These are phyloP conservation scores for Pomatostomus ruficeps DNA, from an alignment of 2,113 vertebrate genomes.

Conservation along the genomic window DNA sequence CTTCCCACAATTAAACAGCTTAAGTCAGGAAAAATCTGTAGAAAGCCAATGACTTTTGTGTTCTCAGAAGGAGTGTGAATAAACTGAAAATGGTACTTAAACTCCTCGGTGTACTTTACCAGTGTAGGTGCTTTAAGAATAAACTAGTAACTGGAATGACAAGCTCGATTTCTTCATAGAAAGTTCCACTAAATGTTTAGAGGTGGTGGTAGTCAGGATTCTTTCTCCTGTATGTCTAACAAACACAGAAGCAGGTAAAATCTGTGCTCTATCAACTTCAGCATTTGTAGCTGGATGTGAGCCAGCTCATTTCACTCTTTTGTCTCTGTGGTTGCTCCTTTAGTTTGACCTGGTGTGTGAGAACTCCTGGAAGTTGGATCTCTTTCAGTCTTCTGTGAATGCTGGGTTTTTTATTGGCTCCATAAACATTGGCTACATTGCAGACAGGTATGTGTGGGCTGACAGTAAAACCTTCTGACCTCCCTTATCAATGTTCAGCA, in stretches of 20 bases:
- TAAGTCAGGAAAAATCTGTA: background rate
- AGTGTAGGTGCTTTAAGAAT: background rate
- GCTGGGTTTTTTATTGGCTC: conserved; percentile 89
- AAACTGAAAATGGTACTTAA: background rate
- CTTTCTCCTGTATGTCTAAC: rapidly evolving
- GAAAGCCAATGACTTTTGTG: background rate
- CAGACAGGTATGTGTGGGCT: conserved; percentile 81
- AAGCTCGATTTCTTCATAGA: background rate
- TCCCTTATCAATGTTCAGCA: background rate
- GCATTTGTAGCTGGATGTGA: background rate
- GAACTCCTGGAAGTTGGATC: conserved; percentile 87
- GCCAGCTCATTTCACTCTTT: background rate
- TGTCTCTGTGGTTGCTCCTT: background rate
- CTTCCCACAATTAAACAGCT: background rate
- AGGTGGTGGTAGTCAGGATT: background rate
- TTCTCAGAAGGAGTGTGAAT: background rate
- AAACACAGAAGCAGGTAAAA: background rate
- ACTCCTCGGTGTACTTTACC: background rate
- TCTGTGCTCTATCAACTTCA: background rate
- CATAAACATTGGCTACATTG: conserved; percentile 84
- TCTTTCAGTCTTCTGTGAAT: conserved; percentile 86
- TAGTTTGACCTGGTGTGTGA: conserved; percentile 94
- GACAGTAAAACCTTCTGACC: background rate
- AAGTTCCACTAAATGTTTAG: background rate
- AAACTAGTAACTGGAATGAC: background rate